Percentiles rank a stretch among this genome's conserved stretches.
phyloP scores from a whole-genome alignment of 2,888 invertebrate genomes.

The Adela reaumurella region DNA sequence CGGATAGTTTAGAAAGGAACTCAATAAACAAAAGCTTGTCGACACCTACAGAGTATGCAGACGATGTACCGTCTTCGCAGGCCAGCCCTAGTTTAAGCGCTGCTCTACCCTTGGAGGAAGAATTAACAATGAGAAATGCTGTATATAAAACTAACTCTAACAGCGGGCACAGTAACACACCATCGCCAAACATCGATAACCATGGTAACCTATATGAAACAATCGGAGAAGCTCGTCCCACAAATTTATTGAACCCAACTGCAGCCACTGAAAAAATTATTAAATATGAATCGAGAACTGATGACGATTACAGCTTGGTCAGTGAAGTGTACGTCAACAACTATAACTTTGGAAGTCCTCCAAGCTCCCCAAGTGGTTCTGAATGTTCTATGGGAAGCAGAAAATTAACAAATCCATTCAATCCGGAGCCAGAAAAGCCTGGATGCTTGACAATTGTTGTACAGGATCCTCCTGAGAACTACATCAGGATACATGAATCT shows the following conservation, averaged over 20 bases:
- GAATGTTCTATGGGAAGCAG: slow-evolving; percentile 57
- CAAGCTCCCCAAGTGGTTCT: slow-evolving; percentile 56
- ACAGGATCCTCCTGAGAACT: slow-evolving; percentile 75
- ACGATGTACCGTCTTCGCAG: slow-evolving; percentile 65
- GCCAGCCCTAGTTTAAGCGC: slow-evolving; percentile 71
- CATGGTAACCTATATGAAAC: slow-evolving; percentile 45
- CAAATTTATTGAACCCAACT: slow-evolving; percentile 8
- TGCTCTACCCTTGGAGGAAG: slow-evolving; percentile 75
- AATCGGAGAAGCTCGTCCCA: slow-evolving; percentile 19
- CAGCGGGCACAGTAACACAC: slow-evolving; percentile 48
- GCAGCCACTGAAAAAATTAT: background rate
- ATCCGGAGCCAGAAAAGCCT: slow-evolving; percentile 56
- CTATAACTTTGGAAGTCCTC: slow-evolving; percentile 60
- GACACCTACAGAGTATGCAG: slow-evolving; percentile 61
- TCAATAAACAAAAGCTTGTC: slow-evolving; percentile 47
- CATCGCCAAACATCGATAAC: slow-evolving; percentile 36
- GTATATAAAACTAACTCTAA: slow-evolving; percentile 63
- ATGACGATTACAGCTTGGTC: slow-evolving; percentile 63
- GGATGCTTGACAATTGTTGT: slow-evolving; percentile 83
- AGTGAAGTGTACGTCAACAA: slow-evolving; percentile 78
- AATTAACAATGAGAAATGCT: slow-evolving; percentile 74
- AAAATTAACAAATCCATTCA: slow-evolving; percentile 56
- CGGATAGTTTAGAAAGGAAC: slow-evolving; percentile 68
- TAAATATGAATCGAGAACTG: slow-evolving; percentile 29
- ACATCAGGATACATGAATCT: slow-evolving; percentile 72